Evolutionary conservation across 2,797 vertebrate species (phyloP), one percentile per base, ranked within the genome.

Genomic region (Ptychadena robeensis): DNA sequence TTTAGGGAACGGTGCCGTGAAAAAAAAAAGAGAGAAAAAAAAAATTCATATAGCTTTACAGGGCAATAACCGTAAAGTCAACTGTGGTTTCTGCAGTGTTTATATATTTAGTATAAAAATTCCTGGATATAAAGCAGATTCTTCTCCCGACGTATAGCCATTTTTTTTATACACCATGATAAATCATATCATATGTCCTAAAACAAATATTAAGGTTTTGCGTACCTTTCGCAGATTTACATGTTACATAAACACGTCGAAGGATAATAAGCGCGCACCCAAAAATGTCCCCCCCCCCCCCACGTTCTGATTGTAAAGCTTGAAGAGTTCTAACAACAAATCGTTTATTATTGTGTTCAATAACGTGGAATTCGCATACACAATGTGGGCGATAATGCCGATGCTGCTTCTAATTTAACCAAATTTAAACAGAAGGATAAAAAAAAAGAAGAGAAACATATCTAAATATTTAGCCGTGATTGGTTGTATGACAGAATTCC

Each of bases 51-150:
- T 76, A 59, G 83, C 78, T 80, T 85, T 85, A 85, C 78, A 85
- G 83, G 70, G 78, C 40, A 85, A 80, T 80, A 85, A 80, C 78
- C 73, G 78, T 80, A 75, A 81, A 85, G 80, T 85, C 78, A 40
- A 76, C 72, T 80, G 83, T 64, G 78, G 83, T 71, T 71, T 85
- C 78, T 74, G 57, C 83, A 85, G 83, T 76, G 78, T 85, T 85
- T 85, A 81, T 85, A 81, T 80, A 70, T 85, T 80, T 68, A 81
- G 83, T 81, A 80, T 70, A 80, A 85, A 75, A 81, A 61, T 76
- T 81, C 83, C 66, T 64, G 83, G 82, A 80, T 80, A 81, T 80
- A 85, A 85, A 81, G 76, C 83, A 85, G 83, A 85, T 80, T 85
- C 67, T 85, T 65, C 44, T 61, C 12, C 78, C 64, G 57, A 85